Conservation (phyloP, 2,113 vertebrate species). For the Hippolais icterina region DNA sequence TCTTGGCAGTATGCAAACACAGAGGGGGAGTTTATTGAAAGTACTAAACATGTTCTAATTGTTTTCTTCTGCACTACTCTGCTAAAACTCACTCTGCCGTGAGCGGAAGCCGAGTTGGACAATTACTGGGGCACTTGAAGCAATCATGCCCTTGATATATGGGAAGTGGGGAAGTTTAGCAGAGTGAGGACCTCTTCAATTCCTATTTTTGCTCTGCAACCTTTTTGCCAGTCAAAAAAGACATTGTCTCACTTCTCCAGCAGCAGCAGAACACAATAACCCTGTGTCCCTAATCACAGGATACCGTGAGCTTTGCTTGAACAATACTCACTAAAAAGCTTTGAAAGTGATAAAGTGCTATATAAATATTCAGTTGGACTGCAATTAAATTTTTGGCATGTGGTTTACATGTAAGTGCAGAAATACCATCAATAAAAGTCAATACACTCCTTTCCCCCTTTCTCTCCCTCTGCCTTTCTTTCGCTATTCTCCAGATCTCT, state of each 20-base stretch:
- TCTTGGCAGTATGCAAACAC: constrained; percentile 43
- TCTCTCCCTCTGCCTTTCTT: not conserved
- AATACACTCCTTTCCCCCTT: not conserved
- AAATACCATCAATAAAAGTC: not conserved
- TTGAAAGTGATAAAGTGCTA: constrained; percentile 40
- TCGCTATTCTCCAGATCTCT: constrained; percentile 44
- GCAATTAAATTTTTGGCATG: constrained; percentile 38
- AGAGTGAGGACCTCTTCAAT: not conserved
- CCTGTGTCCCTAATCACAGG: not conserved
- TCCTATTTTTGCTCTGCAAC: not conserved
- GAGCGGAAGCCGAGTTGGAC: not conserved
- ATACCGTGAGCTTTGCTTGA: not conserved
- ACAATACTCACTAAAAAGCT: not conserved
- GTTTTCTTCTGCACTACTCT: constrained; percentile 33
- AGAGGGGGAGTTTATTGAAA: constrained; percentile 36
- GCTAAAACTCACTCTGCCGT: not conserved
- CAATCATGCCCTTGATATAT: not conserved
- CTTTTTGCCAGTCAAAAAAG: not conserved
- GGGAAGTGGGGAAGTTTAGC: not conserved
- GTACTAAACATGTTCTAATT: constrained; percentile 51
- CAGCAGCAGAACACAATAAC: not conserved
- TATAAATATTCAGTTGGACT: constrained; percentile 13
- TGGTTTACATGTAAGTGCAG: not conserved
- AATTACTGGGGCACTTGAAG: constrained; percentile 10
- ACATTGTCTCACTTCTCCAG: not conserved